Conservation (phyloP, 2,888 invertebrate species). For the Drosophila histrio region DNA sequence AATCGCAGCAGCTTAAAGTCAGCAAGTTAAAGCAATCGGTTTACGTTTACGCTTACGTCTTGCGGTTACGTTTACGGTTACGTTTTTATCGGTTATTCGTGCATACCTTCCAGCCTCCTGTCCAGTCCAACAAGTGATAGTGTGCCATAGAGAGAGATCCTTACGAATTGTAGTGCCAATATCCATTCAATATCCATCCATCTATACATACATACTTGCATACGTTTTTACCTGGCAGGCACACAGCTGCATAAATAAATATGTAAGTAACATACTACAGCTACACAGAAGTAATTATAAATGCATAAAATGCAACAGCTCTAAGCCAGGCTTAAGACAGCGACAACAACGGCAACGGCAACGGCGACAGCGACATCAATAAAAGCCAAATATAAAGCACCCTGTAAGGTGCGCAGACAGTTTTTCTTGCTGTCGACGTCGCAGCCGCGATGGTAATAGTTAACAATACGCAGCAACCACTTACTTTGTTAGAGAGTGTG, state of each 20-base stretch:
- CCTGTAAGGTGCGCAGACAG: conserved; percentile 62
- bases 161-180: conserved; percentile 63
- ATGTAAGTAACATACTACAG: conserved; percentile 36
- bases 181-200: background rate
- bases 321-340: conserved; percentile 53
- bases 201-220: conserved; percentile 7
- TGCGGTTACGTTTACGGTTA: conserved; percentile 10
- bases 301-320: conserved; percentile 72
- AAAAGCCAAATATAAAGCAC: conserved; percentile 68
- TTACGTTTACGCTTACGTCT: conserved; percentile 18
- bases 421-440: conserved; percentile 40
- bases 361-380: conserved; percentile 49
- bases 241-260: conserved; percentile 39
- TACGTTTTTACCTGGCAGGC: conserved; percentile 39
- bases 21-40: conserved; percentile 18
- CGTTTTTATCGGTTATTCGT: conserved; percentile 4
- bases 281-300: conserved; percentile 70
- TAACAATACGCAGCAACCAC: conserved; percentile 39
- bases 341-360: conserved; percentile 14
- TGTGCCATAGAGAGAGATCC: conserved; percentile 53
- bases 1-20: conserved; percentile 8
- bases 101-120: conserved; percentile 23
- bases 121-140: conserved; percentile 38
- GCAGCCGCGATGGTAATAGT: conserved; percentile 62
- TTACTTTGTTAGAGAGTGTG: conserved; percentile 40